A percentile compares a stretch with the other conserved stretches of the same genome.
phyloP scores from a whole-genome alignment of 1,140 invertebrate genomes.

The Camponotus vicinus region DNA sequence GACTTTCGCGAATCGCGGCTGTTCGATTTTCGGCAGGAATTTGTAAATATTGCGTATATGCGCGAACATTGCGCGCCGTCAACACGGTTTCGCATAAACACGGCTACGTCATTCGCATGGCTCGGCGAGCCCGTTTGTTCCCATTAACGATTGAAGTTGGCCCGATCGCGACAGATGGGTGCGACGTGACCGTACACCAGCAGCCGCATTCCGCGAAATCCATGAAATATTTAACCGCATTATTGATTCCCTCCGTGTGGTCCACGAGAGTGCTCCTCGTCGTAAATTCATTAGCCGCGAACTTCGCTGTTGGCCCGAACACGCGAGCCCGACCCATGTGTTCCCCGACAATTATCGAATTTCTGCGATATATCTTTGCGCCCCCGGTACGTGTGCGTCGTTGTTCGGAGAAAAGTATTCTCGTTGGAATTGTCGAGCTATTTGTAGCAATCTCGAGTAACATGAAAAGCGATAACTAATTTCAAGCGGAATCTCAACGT shows the following conservation, averaged over 20 bases:
- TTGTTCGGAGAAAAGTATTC: conserved; percentile 44
- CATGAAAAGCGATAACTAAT: conserved; percentile 42
- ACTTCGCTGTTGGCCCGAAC: conserved; percentile 67
- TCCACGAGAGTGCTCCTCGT: conserved; percentile 78
- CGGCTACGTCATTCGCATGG: conserved; percentile 75
- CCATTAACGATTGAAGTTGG: conserved; percentile 83
- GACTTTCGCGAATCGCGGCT: conserved; percentile 67
- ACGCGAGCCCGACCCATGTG: conserved; percentile 67
- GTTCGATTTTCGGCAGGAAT: conserved; percentile 79
- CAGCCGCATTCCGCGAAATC: conserved; percentile 82
- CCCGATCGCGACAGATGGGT: conserved; percentile 82
- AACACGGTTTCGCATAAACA: conserved; percentile 76
- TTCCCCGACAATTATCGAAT: conserved; percentile 74
- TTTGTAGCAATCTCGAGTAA: conserved; percentile 33
- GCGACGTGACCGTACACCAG: conserved; percentile 80
- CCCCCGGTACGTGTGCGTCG: conserved; percentile 52
- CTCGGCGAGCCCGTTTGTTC: conserved; percentile 77
- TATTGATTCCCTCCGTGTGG: conserved; percentile 81
- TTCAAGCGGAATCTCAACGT: conserved; percentile 4
- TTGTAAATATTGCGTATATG: conserved; percentile 80
- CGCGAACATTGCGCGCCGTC: conserved; percentile 52
- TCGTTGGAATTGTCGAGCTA: conserved; percentile 27
- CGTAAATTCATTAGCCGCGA: conserved; percentile 80
- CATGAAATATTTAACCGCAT: conserved; percentile 84
- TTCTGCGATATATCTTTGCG: conserved; percentile 70